These are phyloP conservation scores for Microtus ochrogaster DNA, from an alignment of 2,113 vertebrate species.

Conservation along the genomic window DNA sequence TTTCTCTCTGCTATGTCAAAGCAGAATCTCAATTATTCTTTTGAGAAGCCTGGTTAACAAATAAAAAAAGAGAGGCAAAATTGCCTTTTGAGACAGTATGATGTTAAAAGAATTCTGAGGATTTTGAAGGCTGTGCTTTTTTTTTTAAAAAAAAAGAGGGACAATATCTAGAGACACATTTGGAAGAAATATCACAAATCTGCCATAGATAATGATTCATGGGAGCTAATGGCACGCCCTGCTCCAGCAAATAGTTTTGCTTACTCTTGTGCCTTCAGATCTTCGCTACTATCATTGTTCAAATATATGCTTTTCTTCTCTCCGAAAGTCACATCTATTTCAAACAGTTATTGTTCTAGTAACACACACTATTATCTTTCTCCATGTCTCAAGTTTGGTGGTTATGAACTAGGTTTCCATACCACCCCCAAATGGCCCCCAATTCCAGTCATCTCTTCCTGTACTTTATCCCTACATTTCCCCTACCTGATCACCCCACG, in stretches of 20 bases:
- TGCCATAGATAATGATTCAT: not conserved
- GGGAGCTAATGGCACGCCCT: not conserved
- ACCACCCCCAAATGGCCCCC: not conserved
- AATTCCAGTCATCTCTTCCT: not conserved
- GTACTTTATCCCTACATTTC: not conserved
- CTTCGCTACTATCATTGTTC: slow-evolving; percentile 27
- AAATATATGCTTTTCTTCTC: slow-evolving; percentile 40
- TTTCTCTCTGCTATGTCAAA: slow-evolving; percentile 3
- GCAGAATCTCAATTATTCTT: slow-evolving; percentile 32
- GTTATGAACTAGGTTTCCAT: not conserved
- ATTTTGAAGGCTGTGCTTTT: not conserved
- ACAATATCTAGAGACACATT: not conserved
- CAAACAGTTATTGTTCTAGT: slow-evolving; percentile 23
- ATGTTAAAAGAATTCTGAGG: slow-evolving; percentile 1
- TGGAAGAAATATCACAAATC: not conserved
- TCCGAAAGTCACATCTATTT: slow-evolving; percentile 31
- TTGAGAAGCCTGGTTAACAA: slow-evolving; percentile 37
- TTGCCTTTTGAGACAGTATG: not conserved
- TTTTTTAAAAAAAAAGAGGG: not conserved
- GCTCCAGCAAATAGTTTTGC: slow-evolving; percentile 8
- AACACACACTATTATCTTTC: not conserved
- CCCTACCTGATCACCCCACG: not conserved
- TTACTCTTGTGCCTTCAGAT: not conserved
- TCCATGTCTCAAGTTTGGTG: not conserved
- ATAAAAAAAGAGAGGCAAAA: not conserved